Conservation (phyloP, 1,140 invertebrate species). For the Copidosoma floridanum region DNA sequence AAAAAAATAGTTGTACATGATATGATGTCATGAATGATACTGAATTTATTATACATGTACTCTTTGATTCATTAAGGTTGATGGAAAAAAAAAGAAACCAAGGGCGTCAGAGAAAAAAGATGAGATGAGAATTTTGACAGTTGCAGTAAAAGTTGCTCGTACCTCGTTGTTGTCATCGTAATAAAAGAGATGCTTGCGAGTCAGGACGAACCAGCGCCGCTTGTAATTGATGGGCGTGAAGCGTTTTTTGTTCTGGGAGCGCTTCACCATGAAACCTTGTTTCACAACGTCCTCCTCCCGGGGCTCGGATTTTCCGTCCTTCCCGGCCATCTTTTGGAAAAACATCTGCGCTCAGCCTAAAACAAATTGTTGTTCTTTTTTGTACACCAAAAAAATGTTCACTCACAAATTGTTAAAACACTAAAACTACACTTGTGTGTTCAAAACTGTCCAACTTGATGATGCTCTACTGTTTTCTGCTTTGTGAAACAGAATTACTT, state of each 20-base stretch:
- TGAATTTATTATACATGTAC: not conserved
- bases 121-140: not conserved
- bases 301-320: slow-evolving; percentile 48
- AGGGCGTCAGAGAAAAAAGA: no score
- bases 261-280: slow-evolving; percentile 79
- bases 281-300: slow-evolving; percentile 43
- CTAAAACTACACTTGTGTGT: no score
- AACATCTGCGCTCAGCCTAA: slow-evolving; percentile 19
- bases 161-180: slow-evolving; percentile 77
- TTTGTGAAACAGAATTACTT: no score
- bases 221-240: slow-evolving; percentile 84
- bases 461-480: no score
- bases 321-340: slow-evolving; percentile 45
- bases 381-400: not conserved
- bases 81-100: no score
- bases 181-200: slow-evolving; percentile 71
- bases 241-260: slow-evolving; percentile 83
- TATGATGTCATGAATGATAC: not conserved
- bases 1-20: no score
- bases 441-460: no score
- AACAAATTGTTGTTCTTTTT: not conserved
- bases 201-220: slow-evolving; percentile 80
- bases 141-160: slow-evolving; percentile 5
- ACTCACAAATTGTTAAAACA: no score
- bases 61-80: no score